These are phyloP conservation scores for Rhineura floridana DNA, from an alignment of 2,113 vertebrate genomes.

Conservation along the genomic window DNA sequence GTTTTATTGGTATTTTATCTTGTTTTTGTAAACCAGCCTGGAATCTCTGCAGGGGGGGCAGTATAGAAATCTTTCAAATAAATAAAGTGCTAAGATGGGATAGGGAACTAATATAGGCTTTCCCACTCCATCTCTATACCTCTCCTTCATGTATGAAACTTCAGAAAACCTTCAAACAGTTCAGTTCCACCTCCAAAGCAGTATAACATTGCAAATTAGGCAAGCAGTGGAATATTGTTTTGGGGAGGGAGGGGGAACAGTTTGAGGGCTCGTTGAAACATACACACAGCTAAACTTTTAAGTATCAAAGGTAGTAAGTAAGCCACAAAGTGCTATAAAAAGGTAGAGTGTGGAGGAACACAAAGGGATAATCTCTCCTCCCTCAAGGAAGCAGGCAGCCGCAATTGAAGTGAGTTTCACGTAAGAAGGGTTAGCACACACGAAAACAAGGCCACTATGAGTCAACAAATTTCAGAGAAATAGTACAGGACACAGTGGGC, in stretches of 20 bases:
- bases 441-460: neutral
- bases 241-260: neutral
- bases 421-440: neutral
- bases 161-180: neutral
- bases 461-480: slow-evolving; percentile 5
- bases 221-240: neutral
- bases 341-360: neutral
- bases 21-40: too few relatives aligned
- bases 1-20: too few relatives aligned
- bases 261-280: neutral
- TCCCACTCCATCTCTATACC: neutral
- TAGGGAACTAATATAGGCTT: neutral
- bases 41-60: neutral
- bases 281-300: neutral
- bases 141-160: neutral
- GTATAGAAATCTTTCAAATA: neutral
- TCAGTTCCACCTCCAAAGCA: neutral
- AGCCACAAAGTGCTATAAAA: neutral
- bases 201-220: neutral
- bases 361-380: neutral
- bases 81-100: neutral
- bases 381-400: neutral
- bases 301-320: neutral
- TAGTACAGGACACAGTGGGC: neutral
- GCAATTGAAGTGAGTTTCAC: neutral